Evolutionary conservation across 2,797 vertebrate genomes (phyloP).

Genomic region (Botia kubotai): DNA sequence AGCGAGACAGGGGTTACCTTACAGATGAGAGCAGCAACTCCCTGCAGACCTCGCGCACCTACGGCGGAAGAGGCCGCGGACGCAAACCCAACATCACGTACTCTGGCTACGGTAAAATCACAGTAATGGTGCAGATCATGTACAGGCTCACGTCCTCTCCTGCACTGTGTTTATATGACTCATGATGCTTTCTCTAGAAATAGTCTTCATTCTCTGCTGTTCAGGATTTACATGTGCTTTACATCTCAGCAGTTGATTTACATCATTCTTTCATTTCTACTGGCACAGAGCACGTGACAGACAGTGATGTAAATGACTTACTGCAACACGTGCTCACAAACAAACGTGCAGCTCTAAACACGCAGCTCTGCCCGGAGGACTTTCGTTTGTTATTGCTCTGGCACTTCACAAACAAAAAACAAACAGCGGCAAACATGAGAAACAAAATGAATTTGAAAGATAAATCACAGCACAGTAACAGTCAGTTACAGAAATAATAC

Average conservation of each 20-base stretch:
- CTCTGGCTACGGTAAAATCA: conserved; percentile 81
- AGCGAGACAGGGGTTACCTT: conserved; percentile 83
- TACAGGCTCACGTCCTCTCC: neutral
- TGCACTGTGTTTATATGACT: neutral
- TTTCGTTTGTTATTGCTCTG: too few species aligned
- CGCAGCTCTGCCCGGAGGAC: too few species aligned
- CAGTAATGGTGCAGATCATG: neutral
- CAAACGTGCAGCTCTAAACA: too few species aligned
- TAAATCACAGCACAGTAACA: too few species aligned
- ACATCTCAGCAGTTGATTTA: neutral
- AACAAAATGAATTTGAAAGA: too few species aligned
- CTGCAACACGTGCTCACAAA: too few species aligned
- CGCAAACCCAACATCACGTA: conserved; percentile 82
- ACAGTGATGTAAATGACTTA: too few species aligned
- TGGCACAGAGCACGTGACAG: neutral
- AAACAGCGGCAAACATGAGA: too few species aligned
- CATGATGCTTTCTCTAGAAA: neutral
- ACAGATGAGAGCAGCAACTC: conserved; percentile 89
- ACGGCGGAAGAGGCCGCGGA: conserved; percentile 85
- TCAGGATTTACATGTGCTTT: neutral
- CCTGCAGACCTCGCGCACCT: conserved; percentile 84
- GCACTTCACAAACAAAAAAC: too few species aligned
- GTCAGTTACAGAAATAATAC: too few species aligned
- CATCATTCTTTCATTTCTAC: neutral
- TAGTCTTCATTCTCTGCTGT: neutral